These are phyloP conservation scores for Ammodytes dubius DNA, from an alignment of 2,113 vertebrate species.

Conservation along the genomic window DNA sequence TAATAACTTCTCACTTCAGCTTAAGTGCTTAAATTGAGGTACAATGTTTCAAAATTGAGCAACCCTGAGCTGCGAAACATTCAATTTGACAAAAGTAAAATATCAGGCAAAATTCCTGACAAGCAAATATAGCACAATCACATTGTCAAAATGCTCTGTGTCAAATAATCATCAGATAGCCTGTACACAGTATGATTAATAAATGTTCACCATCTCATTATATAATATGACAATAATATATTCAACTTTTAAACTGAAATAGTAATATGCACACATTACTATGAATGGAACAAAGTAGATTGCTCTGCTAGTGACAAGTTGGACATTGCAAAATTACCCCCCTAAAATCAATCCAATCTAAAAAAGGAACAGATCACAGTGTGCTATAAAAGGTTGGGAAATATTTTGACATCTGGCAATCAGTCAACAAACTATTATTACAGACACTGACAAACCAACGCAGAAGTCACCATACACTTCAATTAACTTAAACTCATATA, in stretches of 20 bases:
- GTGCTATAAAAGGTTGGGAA: not conserved
- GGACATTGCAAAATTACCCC: not conserved
- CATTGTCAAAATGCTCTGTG: constrained; percentile 16
- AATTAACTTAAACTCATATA: constrained; percentile 26
- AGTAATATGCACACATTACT: constrained; percentile 36
- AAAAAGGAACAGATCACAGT: constrained; percentile 15
- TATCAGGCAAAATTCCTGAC: constrained; percentile 39
- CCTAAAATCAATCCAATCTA: constrained; percentile 9
- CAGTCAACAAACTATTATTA: not conserved
- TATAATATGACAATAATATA: constrained; percentile 21
- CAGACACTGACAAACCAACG: constrained; percentile 37
- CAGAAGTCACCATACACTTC: constrained; percentile 21
- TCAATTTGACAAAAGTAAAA: constrained; percentile 37
- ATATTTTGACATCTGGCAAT: constrained; percentile 26
- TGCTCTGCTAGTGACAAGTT: not conserved
- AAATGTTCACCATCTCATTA: constrained; percentile 3
- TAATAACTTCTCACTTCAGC: constrained; percentile 10
- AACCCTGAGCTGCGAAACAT: constrained; percentile 42
- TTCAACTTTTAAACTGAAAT: constrained; percentile 22
- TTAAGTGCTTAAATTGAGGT: constrained; percentile 57
- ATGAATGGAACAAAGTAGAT: constrained; percentile 34
- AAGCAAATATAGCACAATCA: constrained; percentile 58
- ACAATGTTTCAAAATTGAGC: constrained; percentile 4
- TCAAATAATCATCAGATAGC: constrained; percentile 27
- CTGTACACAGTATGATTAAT: constrained; percentile 16